Percentiles rank a stretch among this genome's conserved stretches.
phyloP scores from a whole-genome alignment of 1,140 invertebrate species.

The Eriocheir sinensis region DNA sequence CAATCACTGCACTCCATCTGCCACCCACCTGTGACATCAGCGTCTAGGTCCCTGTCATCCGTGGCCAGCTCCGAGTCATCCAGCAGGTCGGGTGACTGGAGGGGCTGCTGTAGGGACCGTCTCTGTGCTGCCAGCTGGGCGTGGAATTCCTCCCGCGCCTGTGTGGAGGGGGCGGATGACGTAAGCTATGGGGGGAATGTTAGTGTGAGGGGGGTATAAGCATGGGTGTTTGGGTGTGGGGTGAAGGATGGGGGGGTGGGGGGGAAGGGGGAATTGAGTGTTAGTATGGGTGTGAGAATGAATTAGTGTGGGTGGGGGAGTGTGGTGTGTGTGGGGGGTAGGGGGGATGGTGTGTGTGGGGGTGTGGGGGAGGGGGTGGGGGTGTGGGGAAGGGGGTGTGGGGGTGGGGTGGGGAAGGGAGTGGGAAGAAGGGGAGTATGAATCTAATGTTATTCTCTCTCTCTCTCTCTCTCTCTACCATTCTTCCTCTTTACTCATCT shows the following conservation, averaged over 20 bases:
- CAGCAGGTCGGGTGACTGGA: slow-evolving; percentile 90
- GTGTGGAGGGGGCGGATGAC: slow-evolving; percentile 71
- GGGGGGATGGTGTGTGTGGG: not conserved
- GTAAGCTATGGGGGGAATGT: not conserved
- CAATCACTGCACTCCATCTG: not conserved
- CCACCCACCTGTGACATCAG: slow-evolving; percentile 91
- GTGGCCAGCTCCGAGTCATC: slow-evolving; percentile 95
- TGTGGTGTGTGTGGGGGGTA: not conserved
- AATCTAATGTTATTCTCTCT: no score
- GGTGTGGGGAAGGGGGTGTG: not conserved
- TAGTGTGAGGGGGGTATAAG: not conserved
- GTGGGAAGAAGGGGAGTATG: not conserved
- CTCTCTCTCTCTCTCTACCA: no score
- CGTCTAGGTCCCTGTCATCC: slow-evolving; percentile 96
- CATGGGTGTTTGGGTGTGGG: not conserved
- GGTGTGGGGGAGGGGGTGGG: not conserved
- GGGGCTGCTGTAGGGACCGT: slow-evolving; percentile 86
- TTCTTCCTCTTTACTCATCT: no score
- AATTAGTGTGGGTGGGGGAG: not conserved
- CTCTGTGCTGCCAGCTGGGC: slow-evolving; percentile 89
- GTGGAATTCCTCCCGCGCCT: slow-evolving; percentile 96
- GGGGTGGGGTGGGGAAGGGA: not conserved
- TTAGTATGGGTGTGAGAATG: not conserved
- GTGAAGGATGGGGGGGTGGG: not conserved
- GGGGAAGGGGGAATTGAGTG: not conserved